Evolutionary conservation across 2,797 vertebrate genomes (phyloP).

Genomic region (Hippoglossus hippoglossus): DNA sequence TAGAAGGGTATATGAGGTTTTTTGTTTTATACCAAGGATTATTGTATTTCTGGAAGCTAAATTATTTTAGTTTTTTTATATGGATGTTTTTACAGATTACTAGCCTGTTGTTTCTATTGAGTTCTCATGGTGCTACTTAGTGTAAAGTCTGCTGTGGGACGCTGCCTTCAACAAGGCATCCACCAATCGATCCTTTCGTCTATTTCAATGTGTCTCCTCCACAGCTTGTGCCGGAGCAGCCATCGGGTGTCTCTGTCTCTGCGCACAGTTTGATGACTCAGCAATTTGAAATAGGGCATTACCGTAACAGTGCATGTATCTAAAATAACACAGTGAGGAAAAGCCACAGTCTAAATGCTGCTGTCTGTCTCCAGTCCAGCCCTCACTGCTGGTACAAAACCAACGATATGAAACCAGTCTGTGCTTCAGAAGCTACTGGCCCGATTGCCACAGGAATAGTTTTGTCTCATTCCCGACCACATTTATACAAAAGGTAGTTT

Average conservation of each 20-base stretch:
- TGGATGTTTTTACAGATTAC: slow-evolving; percentile 47
- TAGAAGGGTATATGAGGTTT: slow-evolving; percentile 25
- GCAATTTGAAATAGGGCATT: slow-evolving; percentile 77
- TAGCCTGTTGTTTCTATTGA: slow-evolving; percentile 45
- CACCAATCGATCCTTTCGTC: slow-evolving; percentile 8
- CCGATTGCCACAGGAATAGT: slow-evolving; percentile 10
- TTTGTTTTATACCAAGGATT: slow-evolving; percentile 71
- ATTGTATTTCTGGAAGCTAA: slow-evolving; percentile 68
- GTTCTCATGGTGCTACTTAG: slow-evolving; percentile 71
- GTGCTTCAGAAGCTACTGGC: slow-evolving; percentile 25
- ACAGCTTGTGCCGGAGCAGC: slow-evolving; percentile 27
- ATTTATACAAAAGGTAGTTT: slow-evolving; percentile 15
- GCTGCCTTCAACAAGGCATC: slow-evolving; percentile 34
- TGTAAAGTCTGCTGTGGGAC: slow-evolving; percentile 36
- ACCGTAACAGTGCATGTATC: slow-evolving; percentile 46
- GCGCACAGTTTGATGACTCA: slow-evolving; percentile 55
- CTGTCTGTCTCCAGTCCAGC: slow-evolving; percentile 52
- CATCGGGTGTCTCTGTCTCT: slow-evolving; percentile 36
- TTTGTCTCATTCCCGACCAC: slow-evolving; percentile 16
- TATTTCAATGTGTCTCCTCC: slow-evolving; percentile 26
- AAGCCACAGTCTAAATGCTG: slow-evolving; percentile 67
- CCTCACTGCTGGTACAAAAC: slow-evolving; percentile 45
- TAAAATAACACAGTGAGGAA: slow-evolving; percentile 64
- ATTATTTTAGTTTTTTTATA: slow-evolving; percentile 62
- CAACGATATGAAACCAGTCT: slow-evolving; percentile 35